Evolutionary conservation across 2,797 vertebrate genomes (phyloP), one percentile per base, ranked within the genome.

Genomic region (Uromys caudimaculatus): DNA sequence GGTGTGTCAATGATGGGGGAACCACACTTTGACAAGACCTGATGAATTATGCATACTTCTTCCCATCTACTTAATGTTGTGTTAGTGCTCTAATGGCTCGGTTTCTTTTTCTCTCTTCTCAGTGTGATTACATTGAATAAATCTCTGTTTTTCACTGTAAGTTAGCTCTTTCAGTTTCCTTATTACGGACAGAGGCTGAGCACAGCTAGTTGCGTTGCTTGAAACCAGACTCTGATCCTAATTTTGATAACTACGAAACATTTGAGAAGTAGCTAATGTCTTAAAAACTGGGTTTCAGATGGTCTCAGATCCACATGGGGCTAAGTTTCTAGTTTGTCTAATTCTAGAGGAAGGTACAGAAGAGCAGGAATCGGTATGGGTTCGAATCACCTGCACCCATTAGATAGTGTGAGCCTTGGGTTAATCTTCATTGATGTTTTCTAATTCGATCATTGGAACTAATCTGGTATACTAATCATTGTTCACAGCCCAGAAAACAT

Each of bases 401-500:
- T 90, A 67, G 50, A 56, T 32, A 64, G 50, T 13, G 50, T 38
- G 54, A 81, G n/a, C 38, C 58, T 91, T 44, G 85, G 41, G 47
- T 84, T 94, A 85, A 69, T 38, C 12, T 88, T 91, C 56, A 77
- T 89, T 19, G 91, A 76, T 67, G 17, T 11, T 79, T 54, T 35
- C 58, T 92, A 69, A 82, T 54, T 85, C 76, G 54, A 76, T 91
- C n/a, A n/a, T n/a, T 96, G 94, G 93, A 95, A 91, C 88, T 96
- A 97, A 95, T 96, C 78, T 93, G 62, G 89, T 91, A 71, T 77
- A 82, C 78, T 94, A 73, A 97, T 95, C 75, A 92, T 78, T 88
- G 67, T 89, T 92, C 60, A 78, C 50, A 92, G 89, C 60, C 90
- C 94, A 94, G 95, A 94, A 96, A 93, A 97, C 91, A 96, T 79